These are phyloP conservation scores for Etheostoma perlongum DNA, from an alignment of 2,797 vertebrate genomes.

Conservation along the genomic window DNA sequence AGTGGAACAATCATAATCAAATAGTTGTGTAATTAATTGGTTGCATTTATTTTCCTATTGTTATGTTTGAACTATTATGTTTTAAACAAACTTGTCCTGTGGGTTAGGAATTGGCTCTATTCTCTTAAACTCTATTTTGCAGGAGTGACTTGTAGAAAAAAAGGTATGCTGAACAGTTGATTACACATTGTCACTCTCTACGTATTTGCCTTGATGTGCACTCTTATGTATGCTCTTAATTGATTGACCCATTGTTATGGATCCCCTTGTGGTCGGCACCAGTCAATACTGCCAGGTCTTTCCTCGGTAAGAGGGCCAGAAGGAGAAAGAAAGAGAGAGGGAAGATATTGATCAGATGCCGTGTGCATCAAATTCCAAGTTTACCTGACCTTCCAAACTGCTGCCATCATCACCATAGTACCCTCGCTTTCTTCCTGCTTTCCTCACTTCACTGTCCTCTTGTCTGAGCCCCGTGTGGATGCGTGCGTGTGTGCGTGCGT, in stretches of 20 bases:
- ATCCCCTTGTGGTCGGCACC: slow-evolving; percentile 63
- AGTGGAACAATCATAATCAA: not conserved
- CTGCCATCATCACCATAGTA: slow-evolving; percentile 71
- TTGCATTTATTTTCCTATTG: not conserved
- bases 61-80: not conserved
- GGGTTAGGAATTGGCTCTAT: not conserved
- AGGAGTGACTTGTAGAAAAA: slow-evolving; percentile 11
- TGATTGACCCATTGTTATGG: slow-evolving; percentile 77
- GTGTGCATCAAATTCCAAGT: slow-evolving; percentile 74
- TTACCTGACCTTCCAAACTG: slow-evolving; percentile 81
- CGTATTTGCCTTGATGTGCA: slow-evolving; percentile 66
- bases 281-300: slow-evolving; percentile 76
- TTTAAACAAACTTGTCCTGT: not conserved
- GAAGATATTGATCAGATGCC: slow-evolving; percentile 78
- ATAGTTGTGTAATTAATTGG: not conserved
- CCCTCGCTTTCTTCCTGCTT: slow-evolving; percentile 53
- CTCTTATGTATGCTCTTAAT: slow-evolving; percentile 76
- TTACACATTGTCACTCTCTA: slow-evolving; percentile 66
- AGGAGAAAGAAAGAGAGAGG: slow-evolving; percentile 25
- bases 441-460: slow-evolving; percentile 72
- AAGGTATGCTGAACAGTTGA: slow-evolving; percentile 60
- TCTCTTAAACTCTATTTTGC: slow-evolving; percentile 6
- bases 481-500: slow-evolving; percentile 39
- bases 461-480: slow-evolving; percentile 66
- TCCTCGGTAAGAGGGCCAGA: slow-evolving; percentile 56